Percentiles rank a stretch among this genome's conserved stretches.
Conservation (phyloP, 2,797 vertebrate genomes). For the Poecilia picta region DNA sequence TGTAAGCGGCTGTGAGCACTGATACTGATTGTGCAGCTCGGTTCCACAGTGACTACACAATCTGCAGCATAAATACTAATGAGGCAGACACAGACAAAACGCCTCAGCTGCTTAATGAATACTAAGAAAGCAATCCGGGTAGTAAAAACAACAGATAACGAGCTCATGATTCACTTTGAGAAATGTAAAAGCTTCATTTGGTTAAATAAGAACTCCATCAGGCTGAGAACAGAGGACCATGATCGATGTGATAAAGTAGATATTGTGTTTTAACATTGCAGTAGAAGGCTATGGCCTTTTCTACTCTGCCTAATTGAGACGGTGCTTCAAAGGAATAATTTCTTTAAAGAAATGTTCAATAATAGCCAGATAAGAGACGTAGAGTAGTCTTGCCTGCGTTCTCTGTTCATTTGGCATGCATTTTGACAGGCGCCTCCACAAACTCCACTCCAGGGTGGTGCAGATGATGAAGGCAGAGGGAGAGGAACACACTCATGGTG, state of each 20-base stretch:
- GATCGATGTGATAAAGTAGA: constrained; percentile 25
- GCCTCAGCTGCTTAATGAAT: constrained; percentile 38
- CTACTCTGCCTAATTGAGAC: constrained; percentile 45
- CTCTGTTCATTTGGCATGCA: constrained; percentile 49
- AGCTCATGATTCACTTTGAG: constrained; percentile 40
- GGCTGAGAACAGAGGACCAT: constrained; percentile 23
- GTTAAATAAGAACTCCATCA: constrained; percentile 29
- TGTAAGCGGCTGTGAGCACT: constrained; percentile 14
- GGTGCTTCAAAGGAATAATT: constrained; percentile 48
- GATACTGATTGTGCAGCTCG: constrained; percentile 13
- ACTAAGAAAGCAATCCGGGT: constrained; percentile 35
- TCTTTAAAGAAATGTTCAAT: constrained; percentile 46
- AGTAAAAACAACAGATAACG: constrained; percentile 40
- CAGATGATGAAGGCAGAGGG: constrained; percentile 46
- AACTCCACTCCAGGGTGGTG: constrained; percentile 40
- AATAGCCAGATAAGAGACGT: constrained; percentile 55
- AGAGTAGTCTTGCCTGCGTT: constrained; percentile 31
- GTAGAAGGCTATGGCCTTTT: constrained; percentile 21
- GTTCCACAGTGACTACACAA: constrained; percentile 32
- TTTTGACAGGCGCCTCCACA: constrained; percentile 53
- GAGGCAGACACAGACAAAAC: constrained; percentile 44
- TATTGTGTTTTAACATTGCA: constrained; percentile 2
- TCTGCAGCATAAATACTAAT: constrained; percentile 40
- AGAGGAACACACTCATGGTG: constrained; percentile 28
- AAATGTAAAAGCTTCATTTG: constrained; percentile 37